phyloP scores from a whole-genome alignment of 2,797 vertebrate species.

The Syngnathus rostellatus region DNA sequence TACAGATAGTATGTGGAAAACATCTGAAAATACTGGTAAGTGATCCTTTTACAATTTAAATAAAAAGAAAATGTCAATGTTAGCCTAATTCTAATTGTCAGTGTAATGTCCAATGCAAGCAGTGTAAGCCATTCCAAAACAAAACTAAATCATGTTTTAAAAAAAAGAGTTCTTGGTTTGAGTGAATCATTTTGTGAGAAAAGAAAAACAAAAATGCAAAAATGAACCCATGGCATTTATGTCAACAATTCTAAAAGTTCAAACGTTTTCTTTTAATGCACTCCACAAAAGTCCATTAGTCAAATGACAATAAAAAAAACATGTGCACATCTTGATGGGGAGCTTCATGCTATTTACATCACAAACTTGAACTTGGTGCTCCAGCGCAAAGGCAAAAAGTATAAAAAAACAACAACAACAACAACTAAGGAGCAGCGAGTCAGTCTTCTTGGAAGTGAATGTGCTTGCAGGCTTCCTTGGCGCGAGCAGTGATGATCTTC shows the following conservation, averaged over 20 bases:
- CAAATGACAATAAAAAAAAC: neutral
- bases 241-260: neutral
- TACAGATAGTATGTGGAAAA: neutral
- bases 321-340: neutral
- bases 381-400: neutral
- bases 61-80: neutral
- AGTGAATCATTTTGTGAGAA: neutral
- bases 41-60: neutral
- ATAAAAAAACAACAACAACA: neutral
- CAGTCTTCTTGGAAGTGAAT: slow-evolving; percentile 82
- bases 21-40: neutral
- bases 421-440: slow-evolving; percentile 18
- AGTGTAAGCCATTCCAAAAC: neutral
- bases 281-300: neutral
- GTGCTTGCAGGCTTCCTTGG: slow-evolving; percentile 83
- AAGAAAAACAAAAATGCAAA: too few relatives aligned
- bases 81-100: too few relatives aligned
- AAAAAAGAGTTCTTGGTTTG: neutral
- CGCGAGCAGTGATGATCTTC: slow-evolving; percentile 82
- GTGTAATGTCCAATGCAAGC: neutral
- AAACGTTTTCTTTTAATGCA: neutral
- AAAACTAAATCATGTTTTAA: too few relatives aligned
- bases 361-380: neutral
- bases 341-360: neutral
- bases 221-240: too few relatives aligned